phyloP scores from a whole-genome alignment of 2,113 vertebrate genomes.

The Candoia aspera region DNA sequence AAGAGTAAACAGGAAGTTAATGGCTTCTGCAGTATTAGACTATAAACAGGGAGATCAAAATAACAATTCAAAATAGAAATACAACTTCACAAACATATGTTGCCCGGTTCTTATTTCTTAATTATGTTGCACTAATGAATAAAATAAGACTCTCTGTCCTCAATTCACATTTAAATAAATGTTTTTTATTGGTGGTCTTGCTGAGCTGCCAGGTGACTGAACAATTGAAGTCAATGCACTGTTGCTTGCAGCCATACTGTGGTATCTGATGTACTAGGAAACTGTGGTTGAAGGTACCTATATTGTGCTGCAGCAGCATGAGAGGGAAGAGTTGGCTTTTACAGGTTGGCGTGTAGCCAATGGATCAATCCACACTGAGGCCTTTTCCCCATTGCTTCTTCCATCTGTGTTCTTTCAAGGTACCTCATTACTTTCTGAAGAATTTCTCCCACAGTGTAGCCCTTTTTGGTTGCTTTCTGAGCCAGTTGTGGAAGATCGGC shows the following conservation, averaged over 20 bases:
- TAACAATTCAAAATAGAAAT: background rate
- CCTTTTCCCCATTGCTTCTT: slow-evolving; percentile 63
- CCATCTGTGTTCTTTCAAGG: slow-evolving; percentile 60
- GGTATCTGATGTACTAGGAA: slow-evolving; percentile 9
- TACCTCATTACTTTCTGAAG: slow-evolving; percentile 69
- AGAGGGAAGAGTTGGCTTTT: slow-evolving; percentile 42
- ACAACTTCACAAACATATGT: background rate
- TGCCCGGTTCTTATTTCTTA: background rate
- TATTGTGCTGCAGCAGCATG: slow-evolving; percentile 40
- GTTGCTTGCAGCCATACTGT: background rate
- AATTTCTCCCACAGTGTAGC: slow-evolving; percentile 65
- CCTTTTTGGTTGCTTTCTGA: slow-evolving; percentile 66
- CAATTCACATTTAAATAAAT: slow-evolving; percentile 21
- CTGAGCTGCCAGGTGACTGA: slow-evolving; percentile 43
- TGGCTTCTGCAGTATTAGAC: background rate
- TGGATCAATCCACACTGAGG: slow-evolving; percentile 61
- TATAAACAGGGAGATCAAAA: background rate
- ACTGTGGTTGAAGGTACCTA: background rate
- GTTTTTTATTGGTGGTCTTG: slow-evolving; percentile 56
- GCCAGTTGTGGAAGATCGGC: slow-evolving; percentile 65
- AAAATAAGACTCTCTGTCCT: slow-evolving; percentile 6
- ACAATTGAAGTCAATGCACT: slow-evolving; percentile 20
- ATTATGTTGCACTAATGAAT: background rate
- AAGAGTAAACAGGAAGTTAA: background rate
- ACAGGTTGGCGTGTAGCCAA: slow-evolving; percentile 67